Evolutionary conservation across 2,797 vertebrate genomes (phyloP), one percentile per base, ranked within the genome.

Genomic region (Melanotaenia maccullochi): DNA sequence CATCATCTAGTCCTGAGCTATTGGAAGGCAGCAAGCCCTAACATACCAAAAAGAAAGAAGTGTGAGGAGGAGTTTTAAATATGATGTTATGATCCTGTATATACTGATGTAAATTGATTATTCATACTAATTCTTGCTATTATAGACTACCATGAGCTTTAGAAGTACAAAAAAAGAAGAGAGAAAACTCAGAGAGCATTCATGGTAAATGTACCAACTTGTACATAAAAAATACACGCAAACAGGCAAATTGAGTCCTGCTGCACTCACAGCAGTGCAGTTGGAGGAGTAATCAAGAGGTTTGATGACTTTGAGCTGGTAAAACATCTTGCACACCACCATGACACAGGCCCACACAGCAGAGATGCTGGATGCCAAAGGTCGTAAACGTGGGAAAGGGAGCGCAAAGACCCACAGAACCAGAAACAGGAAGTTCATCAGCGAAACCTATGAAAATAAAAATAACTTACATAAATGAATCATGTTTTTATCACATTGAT

Each of bases 281-380:
- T 95, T 94, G 40, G 94, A 91, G 32, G 96, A 95, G 75, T 87
- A 95, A 51, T 93, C 79, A 0, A 86, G 73, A 0, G 94, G 94
- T 51, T 94, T 92, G 60, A 95, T 91, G 51, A 94, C 89, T 84
- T 95, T 95, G 68, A 96, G 90, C 85, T 95, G 95, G 84, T 96
- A 95, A 82, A 94, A 93, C 95, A 95, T 96, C 85, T 95, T 95
- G 75, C 93, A 95, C 79, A 94, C 92, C 67, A 95, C 93, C 87
- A 92, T 93, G 68, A 93, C 80, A 6, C 94, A 94, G 2, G 94
- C 94, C 95, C 94, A 94, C 7, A 94, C 90, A 0, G 95, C 90
- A 4, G 93, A 95, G 33, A 94, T 72, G 13, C 82, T 90, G 68
- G 94, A 92, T 1, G 94, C 90, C 1, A 87, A 5, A 1, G 90